Base-by-base conservation (phyloP, 2,797 vertebrate genomes). In the Leptatherina wallacei region DNA sequence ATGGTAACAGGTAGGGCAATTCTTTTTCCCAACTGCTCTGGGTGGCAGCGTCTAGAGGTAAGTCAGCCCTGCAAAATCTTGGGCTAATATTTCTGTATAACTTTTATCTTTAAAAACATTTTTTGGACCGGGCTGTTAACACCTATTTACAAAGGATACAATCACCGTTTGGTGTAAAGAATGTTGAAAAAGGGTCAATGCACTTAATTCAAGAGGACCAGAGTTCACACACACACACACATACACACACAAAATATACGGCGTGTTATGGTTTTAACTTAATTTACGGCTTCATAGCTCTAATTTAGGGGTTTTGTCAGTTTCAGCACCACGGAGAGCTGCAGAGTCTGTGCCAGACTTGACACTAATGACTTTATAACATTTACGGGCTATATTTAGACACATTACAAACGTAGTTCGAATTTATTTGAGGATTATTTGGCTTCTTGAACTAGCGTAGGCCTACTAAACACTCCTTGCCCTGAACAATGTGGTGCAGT, bases 321-420 rank as follows among this genome's bases (percentile, higher is more conserved):
- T 73, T 92, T 93, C 94, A 94, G 94, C 71, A 94, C 93, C 93
- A 91, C 47, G 90, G 93, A 94, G 73, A 95, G 93, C 90, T 71
- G 67, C 75, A 63, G 52, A 27, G 51, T 47, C 24, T 27, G n/a
- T 7, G 18, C 59, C 40, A 29, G 4, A 18, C 7, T 13, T 40
- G 38, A 1, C 38, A 42, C 40, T 13, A 16, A 14, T 42, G 2
- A 42, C 40, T 16, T 18, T 42, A 42, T 16, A 6, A 42, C 16
- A 40, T 40, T 40, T 42, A 42, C 4, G 40, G 16, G 16, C 38
- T 40, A 14, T 14, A 40, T 42, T 42, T 42, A 42, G 16, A 42
- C 40, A 18, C 4, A 16, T 42, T 42, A 42, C 38, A 16, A 6
- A 42, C 10, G 38, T 6, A 42, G 14, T 42, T 42, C 14, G 14